phyloP scores from a whole-genome alignment of 2,888 invertebrate species.

The Aleiodes alternator region DNA sequence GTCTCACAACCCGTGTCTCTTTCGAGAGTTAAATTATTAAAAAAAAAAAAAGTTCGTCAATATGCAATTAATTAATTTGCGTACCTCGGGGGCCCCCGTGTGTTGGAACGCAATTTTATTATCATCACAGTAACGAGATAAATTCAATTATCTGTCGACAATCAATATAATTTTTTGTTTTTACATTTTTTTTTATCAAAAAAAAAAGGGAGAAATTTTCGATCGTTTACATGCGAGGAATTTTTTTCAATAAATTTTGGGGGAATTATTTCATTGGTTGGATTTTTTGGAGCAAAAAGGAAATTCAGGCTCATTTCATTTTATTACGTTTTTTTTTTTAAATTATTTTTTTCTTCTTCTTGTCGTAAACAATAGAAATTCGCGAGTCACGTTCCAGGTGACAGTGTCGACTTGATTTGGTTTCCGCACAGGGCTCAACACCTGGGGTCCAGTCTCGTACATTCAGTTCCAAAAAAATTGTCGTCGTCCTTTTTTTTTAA shows the following conservation, averaged over 20 bases:
- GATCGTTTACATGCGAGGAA: constrained; percentile 4
- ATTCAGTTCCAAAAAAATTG: constrained; percentile 67
- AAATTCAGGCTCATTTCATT: constrained; percentile 3
- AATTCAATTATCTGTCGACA: constrained; percentile 20
- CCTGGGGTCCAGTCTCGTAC: constrained; percentile 75
- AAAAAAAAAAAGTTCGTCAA: constrained; percentile 17
- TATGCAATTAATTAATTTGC: constrained; percentile 28
- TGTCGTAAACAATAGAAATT: constrained; percentile 24
- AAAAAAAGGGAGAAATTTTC: constrained; percentile 11
- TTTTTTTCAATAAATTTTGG: constrained; percentile 22
- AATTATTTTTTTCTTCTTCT: not conserved
- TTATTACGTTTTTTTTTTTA: not conserved
- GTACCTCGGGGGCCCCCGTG: constrained; percentile 38
- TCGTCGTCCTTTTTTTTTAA: constrained; percentile 38
- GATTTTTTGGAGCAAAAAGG: constrained; percentile 20
- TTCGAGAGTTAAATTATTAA: constrained; percentile 32
- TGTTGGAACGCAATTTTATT: constrained; percentile 41
- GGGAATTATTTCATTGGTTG: constrained; percentile 14
- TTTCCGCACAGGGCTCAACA: constrained; percentile 76
- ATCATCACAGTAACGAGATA: constrained; percentile 18
- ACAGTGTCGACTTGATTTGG: constrained; percentile 76
- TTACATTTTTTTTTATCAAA: not conserved
- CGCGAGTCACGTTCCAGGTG: constrained; percentile 75
- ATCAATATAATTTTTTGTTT: not conserved
- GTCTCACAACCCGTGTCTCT: constrained; percentile 44